Evolutionary conservation across 2,888 invertebrate genomes (phyloP), one percentile per base, ranked within the genome.

Genomic region (Listrodromus nycthemerus): DNA sequence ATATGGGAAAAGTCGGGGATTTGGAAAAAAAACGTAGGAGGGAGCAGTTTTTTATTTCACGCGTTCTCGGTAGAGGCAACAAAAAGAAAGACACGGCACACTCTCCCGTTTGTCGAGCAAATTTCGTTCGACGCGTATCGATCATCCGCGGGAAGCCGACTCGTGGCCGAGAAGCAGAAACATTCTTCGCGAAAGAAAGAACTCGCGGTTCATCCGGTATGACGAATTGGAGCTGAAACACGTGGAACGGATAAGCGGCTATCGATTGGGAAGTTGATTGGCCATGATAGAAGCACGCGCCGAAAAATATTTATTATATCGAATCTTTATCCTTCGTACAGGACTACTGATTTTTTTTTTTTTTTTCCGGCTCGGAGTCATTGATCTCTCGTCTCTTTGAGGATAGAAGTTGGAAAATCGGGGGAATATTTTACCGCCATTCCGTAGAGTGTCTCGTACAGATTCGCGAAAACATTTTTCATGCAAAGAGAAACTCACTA

Each of bases 381-480:
- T 27, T 27, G 30, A 30, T 30, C 27, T 13, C 16, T 30, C 61
- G 61, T n/a, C 61, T 30, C 30, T 30, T 61, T 16, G 27, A 16
- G 27, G 61, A 30, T 16, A 6, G 27, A 30, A 61, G 5, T 61
- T 61, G 30, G 5, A 19, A 61, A 61, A 61, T 61, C 61, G 5
- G 5, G 16, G 16, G 27, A 6, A 37, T 37, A 55, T 21, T 7
- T 37, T 33, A 21, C 37, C 6, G 16, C 30, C 16, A n/a, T 27
- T 5, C 58, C 6, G 52, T 55, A 33, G 21, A 30, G 70, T 55
- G 21, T 21, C 24, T 58, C 41, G 24, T 71, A 55, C 27, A 58
- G 19, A 48, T 10, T 48, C 16, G 33, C 27, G 30, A 61, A 77
- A 77, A 27, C 45, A 58, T 77, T 67, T 77, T 67, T 58, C 67